Percentiles rank a stretch among this genome's conserved stretches.
Evolutionary conservation across 2,797 vertebrate genomes (phyloP).

Genomic region (Ara ararauna): DNA sequence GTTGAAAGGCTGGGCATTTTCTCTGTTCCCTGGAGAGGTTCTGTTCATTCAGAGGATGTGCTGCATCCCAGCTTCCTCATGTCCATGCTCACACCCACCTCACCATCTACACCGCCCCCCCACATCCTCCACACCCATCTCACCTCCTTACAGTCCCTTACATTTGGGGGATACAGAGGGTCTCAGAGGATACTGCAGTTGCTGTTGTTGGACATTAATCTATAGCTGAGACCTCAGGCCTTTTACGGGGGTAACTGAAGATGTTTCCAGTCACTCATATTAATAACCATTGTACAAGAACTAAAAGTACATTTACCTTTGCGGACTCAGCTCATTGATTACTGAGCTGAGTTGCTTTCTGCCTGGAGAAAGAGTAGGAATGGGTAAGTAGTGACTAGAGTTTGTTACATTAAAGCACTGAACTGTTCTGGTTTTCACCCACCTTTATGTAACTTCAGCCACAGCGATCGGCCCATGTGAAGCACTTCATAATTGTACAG

Average conservation of each 20-base stretch:
- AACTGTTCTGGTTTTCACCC: neutral
- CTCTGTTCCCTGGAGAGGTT: neutral
- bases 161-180: neutral
- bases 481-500: neutral
- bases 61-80: neutral
- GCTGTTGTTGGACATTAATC: neutral
- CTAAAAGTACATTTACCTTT: neutral
- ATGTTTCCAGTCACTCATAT: too few relatives aligned
- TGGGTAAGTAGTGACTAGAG: neutral
- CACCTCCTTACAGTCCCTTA: neutral
- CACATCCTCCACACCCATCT: fast-evolving
- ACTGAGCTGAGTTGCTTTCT: neutral
- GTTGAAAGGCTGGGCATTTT: neutral
- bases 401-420: neutral
- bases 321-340: neutral
- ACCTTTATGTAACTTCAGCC: neutral
- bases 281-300: fast-evolving
- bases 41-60: neutral
- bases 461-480: neutral
- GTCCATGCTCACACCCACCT: too few relatives aligned
- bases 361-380: neutral
- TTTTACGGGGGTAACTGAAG: fast-evolving
- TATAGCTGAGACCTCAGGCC: neutral
- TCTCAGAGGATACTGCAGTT: neutral
- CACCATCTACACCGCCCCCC: neutral